These are phyloP conservation scores for Pelosia muscerda DNA, from an alignment of 2,888 invertebrate species.

Conservation along the genomic window DNA sequence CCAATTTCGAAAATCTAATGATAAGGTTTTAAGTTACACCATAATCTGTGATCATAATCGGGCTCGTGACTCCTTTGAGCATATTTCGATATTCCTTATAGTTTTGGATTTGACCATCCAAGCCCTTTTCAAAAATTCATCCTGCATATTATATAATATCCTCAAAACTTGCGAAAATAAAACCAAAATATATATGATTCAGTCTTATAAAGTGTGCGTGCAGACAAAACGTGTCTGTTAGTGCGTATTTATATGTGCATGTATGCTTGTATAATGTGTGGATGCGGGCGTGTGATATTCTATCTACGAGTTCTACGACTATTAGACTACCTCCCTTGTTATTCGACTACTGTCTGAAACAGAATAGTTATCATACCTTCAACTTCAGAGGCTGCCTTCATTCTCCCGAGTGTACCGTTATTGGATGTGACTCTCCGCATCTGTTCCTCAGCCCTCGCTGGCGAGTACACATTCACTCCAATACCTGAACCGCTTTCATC, in stretches of 20 bases:
- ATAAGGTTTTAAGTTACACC: too few relatives aligned
- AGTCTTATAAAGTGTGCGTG: background rate
- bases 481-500: constrained; percentile 74
- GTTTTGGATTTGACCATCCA: too few relatives aligned
- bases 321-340: background rate
- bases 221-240: background rate
- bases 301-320: too few relatives aligned
- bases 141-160: too few relatives aligned
- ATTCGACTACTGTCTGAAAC: background rate
- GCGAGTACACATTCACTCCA: constrained; percentile 81
- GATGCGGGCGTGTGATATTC: background rate
- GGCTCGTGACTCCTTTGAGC: too few relatives aligned
- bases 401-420: constrained; percentile 77
- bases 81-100: too few relatives aligned
- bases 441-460: constrained; percentile 78
- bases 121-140: too few relatives aligned
- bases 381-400: constrained; percentile 78
- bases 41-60: too few relatives aligned
- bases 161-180: too few relatives aligned
- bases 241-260: background rate
- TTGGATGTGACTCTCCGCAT: constrained; percentile 60
- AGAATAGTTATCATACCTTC: constrained; percentile 60
- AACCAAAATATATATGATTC: too few relatives aligned
- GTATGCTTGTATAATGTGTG: background rate
- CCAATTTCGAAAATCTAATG: too few relatives aligned